phyloP scores from a whole-genome alignment of 2,113 vertebrate species.

The Pristiophorus japonicus region DNA sequence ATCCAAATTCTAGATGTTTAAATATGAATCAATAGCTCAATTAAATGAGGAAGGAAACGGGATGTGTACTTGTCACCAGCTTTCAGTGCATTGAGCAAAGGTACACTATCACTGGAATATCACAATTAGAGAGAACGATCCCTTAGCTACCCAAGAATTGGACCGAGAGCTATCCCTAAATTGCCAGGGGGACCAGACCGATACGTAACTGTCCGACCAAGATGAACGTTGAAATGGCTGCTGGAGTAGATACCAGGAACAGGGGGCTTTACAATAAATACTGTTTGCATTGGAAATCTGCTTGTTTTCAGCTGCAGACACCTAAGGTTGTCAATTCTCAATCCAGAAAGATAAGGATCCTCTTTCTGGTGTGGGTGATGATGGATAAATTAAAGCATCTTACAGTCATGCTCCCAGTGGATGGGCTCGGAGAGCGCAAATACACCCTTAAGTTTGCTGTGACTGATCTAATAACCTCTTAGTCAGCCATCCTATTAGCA shows the following conservation, averaged over 20 bases:
- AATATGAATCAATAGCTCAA: too few species aligned
- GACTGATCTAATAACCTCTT: not conserved
- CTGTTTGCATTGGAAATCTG: not conserved
- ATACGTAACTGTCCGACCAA: too few species aligned
- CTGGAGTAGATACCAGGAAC: not conserved
- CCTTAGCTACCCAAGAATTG: too few species aligned
- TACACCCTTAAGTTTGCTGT: not conserved
- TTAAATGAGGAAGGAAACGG: too few species aligned
- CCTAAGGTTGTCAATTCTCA: not conserved
- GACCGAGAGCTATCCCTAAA: too few species aligned
- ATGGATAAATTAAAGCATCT: not conserved
- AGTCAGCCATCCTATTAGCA: not conserved
- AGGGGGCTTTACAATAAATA: not conserved
- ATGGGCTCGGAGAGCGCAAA: not conserved
- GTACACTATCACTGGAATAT: too few species aligned
- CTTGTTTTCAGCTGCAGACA: not conserved
- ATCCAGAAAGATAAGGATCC: not conserved
- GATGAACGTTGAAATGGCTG: not conserved
- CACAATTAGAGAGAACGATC: too few species aligned
- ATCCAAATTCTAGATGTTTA: too few species aligned
- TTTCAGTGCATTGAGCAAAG: too few species aligned
- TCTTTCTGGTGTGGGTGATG: not conserved
- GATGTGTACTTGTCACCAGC: too few species aligned
- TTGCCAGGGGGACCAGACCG: too few species aligned
- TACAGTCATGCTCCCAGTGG: too few species aligned